phyloP scores from a whole-genome alignment of 2,797 vertebrate genomes.

The Peromyscus eremicus region DNA sequence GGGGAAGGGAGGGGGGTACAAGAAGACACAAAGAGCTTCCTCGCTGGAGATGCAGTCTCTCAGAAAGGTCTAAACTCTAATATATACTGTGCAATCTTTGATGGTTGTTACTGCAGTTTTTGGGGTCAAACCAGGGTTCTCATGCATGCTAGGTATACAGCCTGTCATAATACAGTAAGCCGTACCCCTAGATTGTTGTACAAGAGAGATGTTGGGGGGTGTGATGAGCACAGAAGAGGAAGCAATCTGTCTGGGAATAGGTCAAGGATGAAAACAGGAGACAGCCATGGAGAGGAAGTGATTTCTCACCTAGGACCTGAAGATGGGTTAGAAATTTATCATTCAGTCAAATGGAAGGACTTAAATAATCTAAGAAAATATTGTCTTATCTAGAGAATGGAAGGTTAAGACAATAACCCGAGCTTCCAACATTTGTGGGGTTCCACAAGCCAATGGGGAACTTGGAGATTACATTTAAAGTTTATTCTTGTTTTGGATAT shows the following conservation, averaged over 20 bases:
- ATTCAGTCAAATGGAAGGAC: neutral
- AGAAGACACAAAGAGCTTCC: neutral
- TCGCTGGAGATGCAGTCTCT: neutral
- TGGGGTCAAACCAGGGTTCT: neutral
- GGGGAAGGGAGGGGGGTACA: fast-evolving
- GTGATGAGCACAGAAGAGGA: neutral
- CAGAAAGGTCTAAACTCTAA: neutral
- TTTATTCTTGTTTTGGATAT: neutral
- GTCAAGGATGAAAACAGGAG: neutral
- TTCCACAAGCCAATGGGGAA: neutral
- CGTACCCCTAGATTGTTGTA: neutral
- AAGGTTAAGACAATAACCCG: neutral
- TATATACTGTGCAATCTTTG: neutral
- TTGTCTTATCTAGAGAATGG: neutral
- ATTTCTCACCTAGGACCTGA: neutral
- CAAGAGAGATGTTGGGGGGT: neutral
- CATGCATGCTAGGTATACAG: too few relatives aligned
- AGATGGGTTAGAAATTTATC: neutral
- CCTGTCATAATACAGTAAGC: neutral
- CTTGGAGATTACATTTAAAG: neutral
- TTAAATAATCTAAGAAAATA: neutral
- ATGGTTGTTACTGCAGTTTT: neutral
- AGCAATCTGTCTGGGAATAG: neutral
- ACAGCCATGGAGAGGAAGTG: neutral
- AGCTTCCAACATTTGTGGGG: neutral